Conservation (phyloP, 2,113 vertebrate genomes). For the Tringa solitaria region DNA sequence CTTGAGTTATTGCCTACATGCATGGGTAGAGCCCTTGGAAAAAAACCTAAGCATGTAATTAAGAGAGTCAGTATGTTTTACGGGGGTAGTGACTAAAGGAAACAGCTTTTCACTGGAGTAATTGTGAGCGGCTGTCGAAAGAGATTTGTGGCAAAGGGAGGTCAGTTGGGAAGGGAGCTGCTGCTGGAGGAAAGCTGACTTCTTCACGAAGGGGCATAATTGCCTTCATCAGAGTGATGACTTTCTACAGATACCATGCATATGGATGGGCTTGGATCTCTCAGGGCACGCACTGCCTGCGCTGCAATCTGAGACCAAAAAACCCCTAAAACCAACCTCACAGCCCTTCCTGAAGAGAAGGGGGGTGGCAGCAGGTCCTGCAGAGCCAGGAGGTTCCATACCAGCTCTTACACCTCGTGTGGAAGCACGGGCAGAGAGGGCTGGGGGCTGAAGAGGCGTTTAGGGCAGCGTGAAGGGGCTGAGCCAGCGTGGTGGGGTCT, state of each 20-base stretch:
- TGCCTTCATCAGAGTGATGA: neutral
- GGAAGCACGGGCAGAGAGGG: neutral
- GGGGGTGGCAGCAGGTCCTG: rapidly evolving
- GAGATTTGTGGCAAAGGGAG: neutral
- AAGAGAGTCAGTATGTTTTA: conserved; percentile 12
- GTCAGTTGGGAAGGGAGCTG: neutral
- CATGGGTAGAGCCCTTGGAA: conserved; percentile 29
- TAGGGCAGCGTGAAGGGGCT: neutral
- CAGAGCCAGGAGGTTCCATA: neutral
- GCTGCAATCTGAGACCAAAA: neutral
- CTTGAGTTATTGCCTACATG: conserved; percentile 37
- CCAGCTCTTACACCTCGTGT: neutral
- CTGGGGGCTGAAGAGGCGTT: neutral
- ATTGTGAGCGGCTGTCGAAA: neutral
- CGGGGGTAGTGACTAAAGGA: neutral
- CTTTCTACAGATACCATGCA: neutral
- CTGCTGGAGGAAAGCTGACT: rapidly evolving
- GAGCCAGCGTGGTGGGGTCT: neutral
- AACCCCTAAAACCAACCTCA: rapidly evolving
- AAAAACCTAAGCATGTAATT: conserved; percentile 17
- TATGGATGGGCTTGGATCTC: neutral
- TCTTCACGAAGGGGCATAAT: rapidly evolving
- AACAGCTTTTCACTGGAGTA: conserved; percentile 1
- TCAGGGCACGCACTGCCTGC: neutral
- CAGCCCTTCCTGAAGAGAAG: neutral